Conservation (phyloP, 2,888 invertebrate species). For the Tinea trinotella region DNA sequence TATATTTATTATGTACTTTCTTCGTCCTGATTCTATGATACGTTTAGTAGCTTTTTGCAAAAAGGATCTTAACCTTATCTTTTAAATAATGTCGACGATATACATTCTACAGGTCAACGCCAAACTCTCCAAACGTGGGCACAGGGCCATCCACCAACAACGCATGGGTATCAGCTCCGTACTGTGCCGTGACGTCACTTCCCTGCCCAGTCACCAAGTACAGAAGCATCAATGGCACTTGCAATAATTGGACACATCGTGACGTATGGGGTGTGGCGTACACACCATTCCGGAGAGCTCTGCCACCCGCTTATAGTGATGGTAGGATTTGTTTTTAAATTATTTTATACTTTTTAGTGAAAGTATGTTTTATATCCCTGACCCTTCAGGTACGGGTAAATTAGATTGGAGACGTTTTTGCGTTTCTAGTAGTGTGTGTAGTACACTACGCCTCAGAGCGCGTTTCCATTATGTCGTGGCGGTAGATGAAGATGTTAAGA, state of each 20-base stretch:
- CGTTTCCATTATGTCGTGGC: no score
- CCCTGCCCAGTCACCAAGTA: constrained; percentile 69
- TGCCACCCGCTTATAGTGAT: constrained; percentile 83
- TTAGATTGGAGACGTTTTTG: no score
- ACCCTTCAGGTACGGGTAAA: no score
- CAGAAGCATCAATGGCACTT: constrained; percentile 80
- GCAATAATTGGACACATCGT: constrained; percentile 80
- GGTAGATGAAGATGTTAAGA: no score
- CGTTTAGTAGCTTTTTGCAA: no score
- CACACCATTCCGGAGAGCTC: constrained; percentile 80
- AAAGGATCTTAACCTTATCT: no score
- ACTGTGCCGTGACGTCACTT: constrained; percentile 36
- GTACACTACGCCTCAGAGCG: no score
- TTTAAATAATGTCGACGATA: neutral
- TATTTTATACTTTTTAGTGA: constrained; percentile 6
- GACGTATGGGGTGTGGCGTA: constrained; percentile 79
- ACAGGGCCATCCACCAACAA: constrained; percentile 43
- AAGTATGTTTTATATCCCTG: no score
- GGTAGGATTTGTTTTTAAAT: constrained; percentile 60
- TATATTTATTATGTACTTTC: no score
- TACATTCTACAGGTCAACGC: neutral
- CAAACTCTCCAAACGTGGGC: constrained; percentile 37
- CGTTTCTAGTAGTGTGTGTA: no score
- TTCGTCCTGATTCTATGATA: no score
- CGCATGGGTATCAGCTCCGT: constrained; percentile 40